Percentiles rank a stretch among this genome's conserved stretches.
Conservation (phyloP, 2,113 vertebrate genomes). For the Psittacus erithacus region DNA sequence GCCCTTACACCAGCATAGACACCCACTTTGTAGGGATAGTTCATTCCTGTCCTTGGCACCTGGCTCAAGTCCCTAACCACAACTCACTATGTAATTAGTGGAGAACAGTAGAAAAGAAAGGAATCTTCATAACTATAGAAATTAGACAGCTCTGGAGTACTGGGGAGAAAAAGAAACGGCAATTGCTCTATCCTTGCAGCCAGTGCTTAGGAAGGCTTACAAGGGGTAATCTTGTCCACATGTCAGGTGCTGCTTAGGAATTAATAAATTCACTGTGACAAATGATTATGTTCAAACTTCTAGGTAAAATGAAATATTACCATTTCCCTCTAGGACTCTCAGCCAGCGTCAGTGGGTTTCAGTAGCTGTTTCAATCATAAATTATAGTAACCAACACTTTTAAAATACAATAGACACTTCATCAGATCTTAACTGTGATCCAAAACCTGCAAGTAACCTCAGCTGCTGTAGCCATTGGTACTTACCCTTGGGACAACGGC, state of each 20-base stretch:
- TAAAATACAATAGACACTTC: background rate
- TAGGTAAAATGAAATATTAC: background rate
- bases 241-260: background rate
- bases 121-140: background rate
- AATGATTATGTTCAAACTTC: background rate
- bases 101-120: background rate
- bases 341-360: background rate
- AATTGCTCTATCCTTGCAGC: background rate
- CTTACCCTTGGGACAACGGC: background rate
- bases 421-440: background rate
- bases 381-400: slow-evolving; percentile 16
- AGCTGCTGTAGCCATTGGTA: background rate
- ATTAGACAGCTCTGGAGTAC: background rate
- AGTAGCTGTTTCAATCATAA: background rate
- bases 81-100: background rate
- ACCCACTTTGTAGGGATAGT: fast-evolving
- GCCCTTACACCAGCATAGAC: background rate
- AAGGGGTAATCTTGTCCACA: background rate
- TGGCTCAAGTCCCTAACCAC: background rate
- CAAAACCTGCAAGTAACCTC: background rate
- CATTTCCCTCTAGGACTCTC: background rate
- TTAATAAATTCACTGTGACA: slow-evolving; percentile 7
- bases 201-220: background rate
- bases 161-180: background rate
- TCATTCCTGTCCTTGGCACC: background rate